Evolutionary conservation across 30 jellyfish, hydroid and myxozoan species (phyloP).

Genomic region (Hydractinia echinata): DNA sequence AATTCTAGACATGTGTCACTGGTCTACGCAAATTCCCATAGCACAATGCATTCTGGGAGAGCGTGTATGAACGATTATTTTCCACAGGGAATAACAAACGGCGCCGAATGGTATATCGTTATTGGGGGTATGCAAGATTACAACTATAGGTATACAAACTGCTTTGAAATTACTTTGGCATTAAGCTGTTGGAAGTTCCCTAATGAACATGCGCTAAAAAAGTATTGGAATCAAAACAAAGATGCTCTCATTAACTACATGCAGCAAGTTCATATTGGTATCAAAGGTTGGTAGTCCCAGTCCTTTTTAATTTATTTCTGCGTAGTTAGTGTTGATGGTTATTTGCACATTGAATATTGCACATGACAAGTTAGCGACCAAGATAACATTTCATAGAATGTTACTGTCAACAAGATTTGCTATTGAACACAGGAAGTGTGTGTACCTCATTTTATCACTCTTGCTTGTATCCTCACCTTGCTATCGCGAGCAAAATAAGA

Average conservation of each 20-base stretch:
- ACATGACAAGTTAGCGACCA: too few species aligned
- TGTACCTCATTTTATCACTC: too few species aligned
- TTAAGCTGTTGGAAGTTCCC: constrained; percentile 85
- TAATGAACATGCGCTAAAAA: constrained; percentile 1
- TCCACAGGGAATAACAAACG: constrained; percentile 91
- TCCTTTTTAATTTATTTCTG: background rate
- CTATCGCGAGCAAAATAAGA: too few species aligned
- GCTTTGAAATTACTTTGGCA: constrained; percentile 89
- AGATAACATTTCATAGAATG: too few species aligned
- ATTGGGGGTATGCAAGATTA: constrained; percentile 99
- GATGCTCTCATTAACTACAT: constrained; percentile 60
- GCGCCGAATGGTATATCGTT: constrained; percentile 85
- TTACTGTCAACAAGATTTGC: too few species aligned
- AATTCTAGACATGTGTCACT: constrained; percentile 56
- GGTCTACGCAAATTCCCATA: constrained; percentile 66
- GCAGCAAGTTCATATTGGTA: constrained; percentile 77
- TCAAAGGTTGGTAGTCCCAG: constrained; percentile 39
- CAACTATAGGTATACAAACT: constrained; percentile 78
- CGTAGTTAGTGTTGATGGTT: background rate
- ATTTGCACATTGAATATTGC: background rate
- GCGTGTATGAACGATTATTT: constrained; percentile 61
- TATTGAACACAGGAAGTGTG: too few species aligned
- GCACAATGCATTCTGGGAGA: constrained; percentile 67
- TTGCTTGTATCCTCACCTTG: too few species aligned
- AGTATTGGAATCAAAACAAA: constrained; percentile 64